Percentiles rank a stretch among this genome's conserved stretches.
phyloP scores from a whole-genome alignment of 2,888 invertebrate genomes.

The Acutogordius australiensis region DNA sequence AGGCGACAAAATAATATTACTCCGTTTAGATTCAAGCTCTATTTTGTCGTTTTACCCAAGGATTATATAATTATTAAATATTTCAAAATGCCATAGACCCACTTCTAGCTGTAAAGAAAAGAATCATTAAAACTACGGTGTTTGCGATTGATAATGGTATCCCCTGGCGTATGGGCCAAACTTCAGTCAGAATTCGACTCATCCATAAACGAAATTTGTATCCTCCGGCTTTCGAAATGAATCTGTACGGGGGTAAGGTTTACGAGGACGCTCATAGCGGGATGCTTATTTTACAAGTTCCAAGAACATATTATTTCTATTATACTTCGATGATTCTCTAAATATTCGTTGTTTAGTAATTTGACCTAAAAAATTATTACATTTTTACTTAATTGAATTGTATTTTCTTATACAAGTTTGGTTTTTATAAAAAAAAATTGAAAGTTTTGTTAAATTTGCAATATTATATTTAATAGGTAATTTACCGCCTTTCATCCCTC shows the following conservation, averaged over 20 bases:
- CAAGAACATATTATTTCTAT: background rate
- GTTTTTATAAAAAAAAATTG: too few species aligned
- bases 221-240: background rate
- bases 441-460: too few species aligned
- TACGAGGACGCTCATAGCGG: background rate
- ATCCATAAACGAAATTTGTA: background rate
- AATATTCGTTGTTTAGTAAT: background rate
- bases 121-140: background rate
- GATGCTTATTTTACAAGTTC: background rate
- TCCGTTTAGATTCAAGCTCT: too few species aligned
- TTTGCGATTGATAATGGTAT: constrained; percentile 6
- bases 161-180: background rate
- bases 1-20: too few species aligned
- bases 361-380: too few species aligned
- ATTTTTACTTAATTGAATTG: too few species aligned
- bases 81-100: too few species aligned
- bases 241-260: background rate
- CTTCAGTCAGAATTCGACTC: background rate
- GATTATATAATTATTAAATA: background rate
- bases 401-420: too few species aligned
- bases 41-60: background rate
- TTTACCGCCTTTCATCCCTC: too few species aligned
- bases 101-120: background rate
- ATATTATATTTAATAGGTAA: too few species aligned
- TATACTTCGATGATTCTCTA: background rate